Evolutionary conservation across 2,797 vertebrate species (phyloP), one percentile per base, ranked within the genome.

Genomic region (Crocodylus rhombifer): DNA sequence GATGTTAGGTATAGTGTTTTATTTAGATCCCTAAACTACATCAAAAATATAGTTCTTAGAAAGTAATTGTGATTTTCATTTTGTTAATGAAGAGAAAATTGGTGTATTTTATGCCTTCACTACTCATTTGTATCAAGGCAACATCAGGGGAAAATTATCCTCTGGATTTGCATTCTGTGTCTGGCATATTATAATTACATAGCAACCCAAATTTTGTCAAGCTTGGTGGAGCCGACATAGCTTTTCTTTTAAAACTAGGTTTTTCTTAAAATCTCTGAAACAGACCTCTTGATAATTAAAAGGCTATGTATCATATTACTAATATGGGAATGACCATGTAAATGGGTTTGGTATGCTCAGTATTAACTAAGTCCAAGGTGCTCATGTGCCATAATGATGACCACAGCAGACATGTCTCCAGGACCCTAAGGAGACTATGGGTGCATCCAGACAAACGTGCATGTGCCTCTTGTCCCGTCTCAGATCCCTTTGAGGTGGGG

Each of bases 121-220:
- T 89, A 58, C 65, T 96, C 77, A 73, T 92, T 96, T 97, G 82
- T 95, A 89, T 94, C 26, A 83, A 42, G 84, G 79, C 83, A 96
- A 95, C 82, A 94, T 97, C 74, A 92, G 62, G 75, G 74, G 55
- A 69, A 96, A 96, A 95, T 96, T 95, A 96, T 6, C 36, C 25
- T 65, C 56, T 95, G 75, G 77, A n/a, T 71, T 87, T 91, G 4
- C 76, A 56, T 6, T 4, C 60, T 92, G 77, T 78, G 42, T 71
- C 82, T 90, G 79, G 56, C 62, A 82, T 91, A 90, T 93, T 95
- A 92, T 90, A 95, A 92, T 91, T 96, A 75, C 5, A 76, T 78
- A 87, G 56, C 16, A 94, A 92, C 18, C 12, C 69, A 92, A 78
- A 91, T 60, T 87, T 86, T 89, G 36, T 88, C 86, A 94, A 85